phyloP scores from a whole-genome alignment of 2,888 invertebrate species.

The Seira musarum region DNA sequence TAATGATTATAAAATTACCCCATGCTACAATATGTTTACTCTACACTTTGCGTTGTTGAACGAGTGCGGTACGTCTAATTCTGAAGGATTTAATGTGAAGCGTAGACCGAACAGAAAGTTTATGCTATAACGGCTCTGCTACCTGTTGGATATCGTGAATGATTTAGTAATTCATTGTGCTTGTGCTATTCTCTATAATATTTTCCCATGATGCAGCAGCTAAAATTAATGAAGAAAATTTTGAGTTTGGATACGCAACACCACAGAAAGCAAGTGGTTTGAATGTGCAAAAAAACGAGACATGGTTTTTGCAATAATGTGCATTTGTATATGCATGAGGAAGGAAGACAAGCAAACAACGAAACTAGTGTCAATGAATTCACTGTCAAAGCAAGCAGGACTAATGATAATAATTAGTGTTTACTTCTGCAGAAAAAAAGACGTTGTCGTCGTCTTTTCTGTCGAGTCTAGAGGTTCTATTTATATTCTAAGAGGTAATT shows the following conservation, averaged over 20 bases:
- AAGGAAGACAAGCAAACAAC: not conserved
- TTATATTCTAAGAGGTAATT: constrained; percentile 8
- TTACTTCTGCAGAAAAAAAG: constrained; percentile 7
- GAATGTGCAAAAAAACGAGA: constrained; percentile 20
- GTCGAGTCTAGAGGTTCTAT: constrained; percentile 1
- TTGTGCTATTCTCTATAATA: not conserved
- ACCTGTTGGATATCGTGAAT: constrained; percentile 6
- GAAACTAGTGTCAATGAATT: constrained; percentile 42
- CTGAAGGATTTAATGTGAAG: not conserved
- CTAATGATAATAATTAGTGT: constrained; percentile 40
- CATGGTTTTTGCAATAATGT: not conserved
- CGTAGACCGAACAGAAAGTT: not conserved
- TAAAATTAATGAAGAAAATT: not conserved
- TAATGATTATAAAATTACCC: constrained; percentile 60
- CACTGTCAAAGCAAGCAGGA: constrained; percentile 27
- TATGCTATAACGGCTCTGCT: constrained; percentile 17
- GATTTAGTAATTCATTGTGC: constrained; percentile 6
- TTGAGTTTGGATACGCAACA: constrained; percentile 8
- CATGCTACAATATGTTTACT: constrained; percentile 26
- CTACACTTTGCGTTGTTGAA: constrained; percentile 25
- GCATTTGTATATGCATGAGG: too few species aligned
- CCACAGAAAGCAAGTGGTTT: constrained; percentile 26
- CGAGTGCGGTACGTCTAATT: not conserved
- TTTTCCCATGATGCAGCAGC: constrained; percentile 11
- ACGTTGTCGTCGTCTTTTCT: not conserved